Percentiles rank a stretch among this genome's conserved stretches.
Conservation (phyloP, 2,113 vertebrate genomes). For the Acrocephalus arundinaceus region DNA sequence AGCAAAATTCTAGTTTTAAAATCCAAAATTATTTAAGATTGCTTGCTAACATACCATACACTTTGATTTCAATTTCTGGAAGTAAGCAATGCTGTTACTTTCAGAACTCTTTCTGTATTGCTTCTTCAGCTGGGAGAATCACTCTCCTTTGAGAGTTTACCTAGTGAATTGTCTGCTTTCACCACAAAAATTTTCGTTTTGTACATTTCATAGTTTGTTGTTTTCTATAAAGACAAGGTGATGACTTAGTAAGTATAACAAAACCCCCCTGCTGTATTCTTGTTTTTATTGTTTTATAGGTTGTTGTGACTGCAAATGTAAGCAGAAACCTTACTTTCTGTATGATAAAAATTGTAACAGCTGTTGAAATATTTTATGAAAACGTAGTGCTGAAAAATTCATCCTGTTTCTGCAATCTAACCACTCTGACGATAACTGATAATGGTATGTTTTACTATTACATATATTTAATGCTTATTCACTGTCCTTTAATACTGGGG, state of each 20-base stretch:
- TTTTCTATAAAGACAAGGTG: neutral
- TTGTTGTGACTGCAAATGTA: constrained; percentile 20
- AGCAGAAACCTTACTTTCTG: constrained; percentile 37
- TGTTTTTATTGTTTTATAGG: constrained; percentile 18
- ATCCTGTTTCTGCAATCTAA: constrained; percentile 54
- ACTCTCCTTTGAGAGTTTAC: neutral
- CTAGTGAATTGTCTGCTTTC: neutral
- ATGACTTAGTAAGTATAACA: neutral
- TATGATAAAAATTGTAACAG: constrained; percentile 47
- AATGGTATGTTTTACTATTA: constrained; percentile 41
- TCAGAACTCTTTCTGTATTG: neutral
- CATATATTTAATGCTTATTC: neutral
- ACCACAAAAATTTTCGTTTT: neutral
- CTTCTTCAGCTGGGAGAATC: neutral
- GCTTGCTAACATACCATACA: neutral
- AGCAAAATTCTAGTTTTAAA: neutral
- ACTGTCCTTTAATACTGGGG: neutral
- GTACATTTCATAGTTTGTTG: neutral
- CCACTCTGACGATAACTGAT: neutral
- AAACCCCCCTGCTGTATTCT: neutral
- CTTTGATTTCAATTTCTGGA: neutral
- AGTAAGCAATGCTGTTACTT: neutral
- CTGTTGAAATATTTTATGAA: constrained; percentile 44
- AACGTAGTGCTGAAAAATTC: neutral
- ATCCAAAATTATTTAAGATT: neutral